Conservation (phyloP, 2,797 vertebrate genomes). For the Rallus crepitans region DNA sequence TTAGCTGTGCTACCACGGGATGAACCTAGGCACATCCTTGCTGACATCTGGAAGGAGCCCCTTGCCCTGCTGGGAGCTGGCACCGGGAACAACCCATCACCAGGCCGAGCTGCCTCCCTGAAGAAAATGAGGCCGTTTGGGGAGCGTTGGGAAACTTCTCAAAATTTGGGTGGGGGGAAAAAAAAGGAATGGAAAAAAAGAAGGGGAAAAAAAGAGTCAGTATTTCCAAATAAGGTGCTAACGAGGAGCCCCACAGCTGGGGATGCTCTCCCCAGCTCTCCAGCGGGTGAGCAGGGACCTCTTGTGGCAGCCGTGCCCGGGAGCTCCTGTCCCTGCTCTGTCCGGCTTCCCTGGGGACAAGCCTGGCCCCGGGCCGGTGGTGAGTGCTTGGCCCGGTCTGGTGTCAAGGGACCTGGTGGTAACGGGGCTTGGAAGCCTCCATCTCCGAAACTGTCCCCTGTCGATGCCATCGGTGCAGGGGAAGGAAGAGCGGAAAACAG, state of each 20-base stretch:
- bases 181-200: slow-evolving; percentile 20
- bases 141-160: background rate
- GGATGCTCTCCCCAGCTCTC: background rate
- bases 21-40: background rate
- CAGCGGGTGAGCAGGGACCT: slow-evolving; percentile 49
- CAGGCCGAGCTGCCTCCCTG: background rate
- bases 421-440: background rate
- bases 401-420: background rate
- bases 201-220: background rate
- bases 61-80: background rate
- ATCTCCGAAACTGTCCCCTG: background rate
- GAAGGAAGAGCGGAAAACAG: background rate
- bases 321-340: background rate
- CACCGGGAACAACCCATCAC: background rate
- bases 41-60: background rate
- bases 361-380: background rate
- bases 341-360: background rate
- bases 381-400: background rate
- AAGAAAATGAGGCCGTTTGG: background rate
- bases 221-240: slow-evolving; percentile 34
- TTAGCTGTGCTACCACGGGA: background rate
- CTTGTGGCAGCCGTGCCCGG: slow-evolving; percentile 2
- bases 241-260: background rate
- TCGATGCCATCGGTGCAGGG: background rate
- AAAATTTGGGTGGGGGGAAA: slow-evolving; percentile 28